Base-by-base conservation (phyloP, 2,797 vertebrate genomes). In the Lophotriccus pileatus region DNA sequence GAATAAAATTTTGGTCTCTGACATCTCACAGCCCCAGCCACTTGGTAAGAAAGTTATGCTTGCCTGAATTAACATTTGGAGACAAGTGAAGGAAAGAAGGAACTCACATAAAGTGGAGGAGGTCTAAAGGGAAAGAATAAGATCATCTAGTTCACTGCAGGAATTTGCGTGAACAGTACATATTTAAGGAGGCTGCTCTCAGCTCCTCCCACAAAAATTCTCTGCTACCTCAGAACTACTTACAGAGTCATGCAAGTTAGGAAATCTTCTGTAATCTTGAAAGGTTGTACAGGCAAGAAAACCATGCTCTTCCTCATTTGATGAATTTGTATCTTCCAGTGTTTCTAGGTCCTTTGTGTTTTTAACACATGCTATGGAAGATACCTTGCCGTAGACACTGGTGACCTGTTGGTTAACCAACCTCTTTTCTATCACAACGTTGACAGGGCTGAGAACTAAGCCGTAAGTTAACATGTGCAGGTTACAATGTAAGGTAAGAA, bases 371-470 rank as follows among this genome's bases (percentile, higher is more conserved):
- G 2, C 6, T 46, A 7, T 10, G 32, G 30, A 94, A 74, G 44
- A 63, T 14, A 78, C 9, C 12, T 60, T 70, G 28, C 12, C 39
- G 30, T 67, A 37, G 32, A 84, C 21, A 37, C 10, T 74, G 23
- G 10, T 47, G 18, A 70, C 47, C 74, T 66, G 20, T 32, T 58
- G 18, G 24, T 50, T 62, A 5, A 8, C 11, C 30, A 74, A 3
- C 1, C 2, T 7, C 2, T 67, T 66, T 69, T 73, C 75, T 46
- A 12, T 8, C 21, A 72, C 0, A 1, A 12, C 23, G 70, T 0
- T 47, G 30, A 39, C 14, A 58, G 39, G 4, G 5, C 30, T 41
- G 50, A 89, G 39, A 79, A 69, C 25, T 23, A 49, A 44, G 53
- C 56, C 47, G 72, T 36, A 19, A 88, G 37, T 37, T 53, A 49